phyloP scores from a whole-genome alignment of 1,140 invertebrate species.

The Hyphantria cunea region DNA sequence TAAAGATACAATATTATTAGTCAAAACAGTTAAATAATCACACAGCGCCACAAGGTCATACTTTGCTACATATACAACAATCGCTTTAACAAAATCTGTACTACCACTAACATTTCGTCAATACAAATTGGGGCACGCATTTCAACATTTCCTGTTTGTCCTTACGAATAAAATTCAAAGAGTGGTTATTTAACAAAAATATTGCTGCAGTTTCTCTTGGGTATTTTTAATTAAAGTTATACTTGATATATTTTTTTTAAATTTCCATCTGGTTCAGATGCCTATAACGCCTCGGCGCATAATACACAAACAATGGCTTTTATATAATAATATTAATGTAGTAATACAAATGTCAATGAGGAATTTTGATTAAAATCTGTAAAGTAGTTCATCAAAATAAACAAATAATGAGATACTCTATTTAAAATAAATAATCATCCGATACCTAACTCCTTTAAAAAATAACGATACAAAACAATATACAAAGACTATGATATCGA shows the following conservation, averaged over 20 bases:
- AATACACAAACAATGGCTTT: too few species aligned
- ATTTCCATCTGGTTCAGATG: too few species aligned
- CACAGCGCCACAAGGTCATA: not conserved
- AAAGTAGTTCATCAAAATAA: not conserved
- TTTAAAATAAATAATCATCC: not conserved
- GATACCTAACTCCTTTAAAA: not conserved
- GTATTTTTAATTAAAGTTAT: too few species aligned
- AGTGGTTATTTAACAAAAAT: too few species aligned
- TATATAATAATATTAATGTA: too few species aligned
- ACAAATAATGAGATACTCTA: not conserved
- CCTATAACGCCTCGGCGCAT: too few species aligned
- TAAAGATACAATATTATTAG: not conserved
- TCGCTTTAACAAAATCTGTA: not conserved
- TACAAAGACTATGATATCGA: not conserved
- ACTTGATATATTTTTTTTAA: too few species aligned
- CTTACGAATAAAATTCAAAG: too few species aligned
- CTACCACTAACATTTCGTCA: too few species aligned
- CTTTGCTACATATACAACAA: not conserved
- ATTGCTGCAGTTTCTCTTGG: too few species aligned
- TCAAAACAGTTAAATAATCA: not conserved
- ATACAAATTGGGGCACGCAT: not conserved
- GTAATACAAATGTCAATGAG: not conserved
- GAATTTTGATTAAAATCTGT: not conserved
- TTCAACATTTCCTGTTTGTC: not conserved
- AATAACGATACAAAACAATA: constrained; percentile 1